Evolutionary conservation across 2,113 vertebrate species (phyloP).

Genomic region (Oncorhynchus tshawytscha): DNA sequence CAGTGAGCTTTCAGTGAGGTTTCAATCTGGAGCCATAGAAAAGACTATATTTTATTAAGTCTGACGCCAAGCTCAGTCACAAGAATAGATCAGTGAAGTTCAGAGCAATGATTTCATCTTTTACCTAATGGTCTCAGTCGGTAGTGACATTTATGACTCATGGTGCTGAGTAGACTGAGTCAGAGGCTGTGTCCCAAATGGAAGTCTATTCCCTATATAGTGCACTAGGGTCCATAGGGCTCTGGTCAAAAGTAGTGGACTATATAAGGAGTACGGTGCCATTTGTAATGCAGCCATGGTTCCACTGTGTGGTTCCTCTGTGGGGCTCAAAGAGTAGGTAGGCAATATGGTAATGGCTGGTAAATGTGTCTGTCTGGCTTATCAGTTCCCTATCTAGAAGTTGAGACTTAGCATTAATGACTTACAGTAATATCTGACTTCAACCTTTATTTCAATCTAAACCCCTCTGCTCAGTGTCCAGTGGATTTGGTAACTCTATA

Average conservation of each 20-base stretch:
- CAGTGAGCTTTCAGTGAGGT: no score
- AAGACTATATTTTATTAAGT: not conserved
- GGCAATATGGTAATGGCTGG: not conserved
- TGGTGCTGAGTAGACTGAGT: not conserved
- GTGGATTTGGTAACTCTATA: not conserved
- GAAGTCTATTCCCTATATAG: no score
- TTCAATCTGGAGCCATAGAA: no score
- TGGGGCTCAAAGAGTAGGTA: not conserved
- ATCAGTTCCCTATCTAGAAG: not conserved
- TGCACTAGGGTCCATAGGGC: no score
- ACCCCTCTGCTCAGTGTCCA: not conserved
- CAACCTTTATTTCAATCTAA: not conserved
- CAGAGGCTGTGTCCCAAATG: no score
- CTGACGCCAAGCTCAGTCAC: not conserved
- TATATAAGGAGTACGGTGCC: no score
- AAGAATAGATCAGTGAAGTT: not conserved
- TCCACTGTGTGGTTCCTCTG: no score
- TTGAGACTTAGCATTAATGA: not conserved
- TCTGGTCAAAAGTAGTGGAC: no score
- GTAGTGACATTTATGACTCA: not conserved
- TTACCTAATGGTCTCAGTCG: not conserved
- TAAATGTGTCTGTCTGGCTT: not conserved
- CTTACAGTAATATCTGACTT: not conserved
- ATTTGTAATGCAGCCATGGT: no score
- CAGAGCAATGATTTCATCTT: not conserved